phyloP scores from a whole-genome alignment of 2,888 invertebrate species.

The Drosophila rellima region DNA sequence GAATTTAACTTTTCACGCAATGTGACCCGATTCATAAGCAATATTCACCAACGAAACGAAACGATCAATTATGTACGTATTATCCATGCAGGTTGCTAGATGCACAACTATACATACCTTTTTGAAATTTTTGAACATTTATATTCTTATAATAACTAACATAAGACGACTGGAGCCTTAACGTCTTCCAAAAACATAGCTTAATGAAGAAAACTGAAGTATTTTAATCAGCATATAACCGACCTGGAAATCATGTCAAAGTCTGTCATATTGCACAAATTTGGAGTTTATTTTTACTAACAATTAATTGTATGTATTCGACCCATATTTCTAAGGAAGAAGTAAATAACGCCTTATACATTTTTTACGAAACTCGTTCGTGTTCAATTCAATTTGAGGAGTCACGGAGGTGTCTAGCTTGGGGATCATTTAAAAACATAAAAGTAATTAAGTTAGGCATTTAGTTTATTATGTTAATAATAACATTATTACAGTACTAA shows the following conservation, averaged over 20 bases:
- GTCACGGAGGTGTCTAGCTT: neutral
- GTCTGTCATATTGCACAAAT: slow-evolving; percentile 41
- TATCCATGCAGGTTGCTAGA: slow-evolving; percentile 33
- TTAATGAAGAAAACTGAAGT: slow-evolving; percentile 46
- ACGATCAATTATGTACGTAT: slow-evolving; percentile 31
- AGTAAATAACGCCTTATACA: slow-evolving; percentile 45
- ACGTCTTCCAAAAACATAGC: slow-evolving; percentile 47
- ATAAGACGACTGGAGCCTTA: slow-evolving; percentile 31
- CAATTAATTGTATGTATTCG: slow-evolving; percentile 45
- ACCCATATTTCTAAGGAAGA: slow-evolving; percentile 43
- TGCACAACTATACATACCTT: slow-evolving; percentile 27
- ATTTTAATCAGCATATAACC: slow-evolving; percentile 43
- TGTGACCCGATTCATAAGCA: slow-evolving; percentile 34
- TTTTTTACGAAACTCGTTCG: slow-evolving; percentile 35
- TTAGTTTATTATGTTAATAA: slow-evolving; percentile 61
- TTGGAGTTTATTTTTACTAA: slow-evolving; percentile 52
- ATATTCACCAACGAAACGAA: slow-evolving; percentile 32
- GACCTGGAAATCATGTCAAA: slow-evolving; percentile 41
- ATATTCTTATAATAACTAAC: slow-evolving; percentile 24
- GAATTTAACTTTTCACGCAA: slow-evolving; percentile 42
- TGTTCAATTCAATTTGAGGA: neutral
- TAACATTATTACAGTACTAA: slow-evolving; percentile 55
- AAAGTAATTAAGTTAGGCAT: slow-evolving; percentile 36
- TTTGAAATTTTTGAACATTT: slow-evolving; percentile 28
- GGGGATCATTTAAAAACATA: neutral